Conservation (phyloP, 1,140 invertebrate genomes). For the Mycetomoellerius zeteki region DNA sequence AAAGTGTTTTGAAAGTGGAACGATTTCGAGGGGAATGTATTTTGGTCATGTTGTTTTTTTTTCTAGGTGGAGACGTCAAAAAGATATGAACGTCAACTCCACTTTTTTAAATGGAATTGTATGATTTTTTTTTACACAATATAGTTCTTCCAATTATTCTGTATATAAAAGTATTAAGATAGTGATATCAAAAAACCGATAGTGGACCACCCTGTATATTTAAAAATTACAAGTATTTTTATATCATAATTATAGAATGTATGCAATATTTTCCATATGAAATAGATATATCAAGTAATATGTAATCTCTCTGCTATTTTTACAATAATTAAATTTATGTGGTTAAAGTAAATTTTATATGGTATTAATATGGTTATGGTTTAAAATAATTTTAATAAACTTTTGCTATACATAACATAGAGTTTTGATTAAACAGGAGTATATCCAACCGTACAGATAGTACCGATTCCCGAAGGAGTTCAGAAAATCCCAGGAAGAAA, state of each 20-base stretch:
- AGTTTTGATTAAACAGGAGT: slow-evolving; percentile 74
- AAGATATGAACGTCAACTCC: no score
- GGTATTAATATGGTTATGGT: not conserved
- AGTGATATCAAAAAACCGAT: no score
- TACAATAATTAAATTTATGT: slow-evolving; percentile 5
- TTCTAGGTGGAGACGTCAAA: no score
- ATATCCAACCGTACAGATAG: slow-evolving; percentile 86
- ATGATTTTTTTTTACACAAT: no score
- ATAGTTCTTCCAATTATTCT: no score
- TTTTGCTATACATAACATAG: slow-evolving; percentile 81
- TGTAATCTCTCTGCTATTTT: not conserved
- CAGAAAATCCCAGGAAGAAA: slow-evolving; percentile 89
- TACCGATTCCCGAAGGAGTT: slow-evolving; percentile 89
- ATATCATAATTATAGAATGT: not conserved
- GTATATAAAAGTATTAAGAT: no score
- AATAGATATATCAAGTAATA: not conserved
- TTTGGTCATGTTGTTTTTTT: no score
- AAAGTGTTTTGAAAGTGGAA: no score
- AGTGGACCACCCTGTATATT: no score
- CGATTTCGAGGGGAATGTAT: no score
- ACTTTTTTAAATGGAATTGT: no score
- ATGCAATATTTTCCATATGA: not conserved
- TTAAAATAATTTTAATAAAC: slow-evolving; percentile 33
- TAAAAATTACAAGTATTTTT: not conserved
- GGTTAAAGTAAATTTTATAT: not conserved